Evolutionary conservation across 2,888 invertebrate genomes (phyloP).

Genomic region (Meteorus cinctellus): DNA sequence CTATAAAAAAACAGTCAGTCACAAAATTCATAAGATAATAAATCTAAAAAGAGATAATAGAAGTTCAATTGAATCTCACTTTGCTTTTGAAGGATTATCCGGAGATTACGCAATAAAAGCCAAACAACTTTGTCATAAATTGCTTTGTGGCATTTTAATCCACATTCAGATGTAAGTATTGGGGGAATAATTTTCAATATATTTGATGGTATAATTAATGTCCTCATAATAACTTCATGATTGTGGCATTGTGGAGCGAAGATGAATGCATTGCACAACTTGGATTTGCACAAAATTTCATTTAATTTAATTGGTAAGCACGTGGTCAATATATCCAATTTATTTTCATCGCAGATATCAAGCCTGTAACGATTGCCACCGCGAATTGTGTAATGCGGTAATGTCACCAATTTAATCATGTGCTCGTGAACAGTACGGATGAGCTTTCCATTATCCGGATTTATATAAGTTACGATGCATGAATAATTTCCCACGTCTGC

Average conservation of each 20-base stretch:
- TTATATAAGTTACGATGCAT: slow-evolving; percentile 60
- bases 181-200: slow-evolving; percentile 57
- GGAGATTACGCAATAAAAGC: slow-evolving; percentile 59
- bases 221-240: slow-evolving; percentile 53
- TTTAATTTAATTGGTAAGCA: slow-evolving; percentile 61
- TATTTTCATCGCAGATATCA: slow-evolving; percentile 59
- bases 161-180: slow-evolving; percentile 56
- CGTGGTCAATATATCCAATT: slow-evolving; percentile 57
- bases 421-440: slow-evolving; percentile 58
- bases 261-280: slow-evolving; percentile 59
- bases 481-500: slow-evolving; percentile 64
- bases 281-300: slow-evolving; percentile 59
- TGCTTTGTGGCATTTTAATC: slow-evolving; percentile 60
- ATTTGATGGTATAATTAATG: slow-evolving; percentile 54
- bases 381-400: slow-evolving; percentile 61
- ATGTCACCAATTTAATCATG: slow-evolving; percentile 60
- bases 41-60: slow-evolving; percentile 2
- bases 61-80: slow-evolving; percentile 55
- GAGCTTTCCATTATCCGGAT: slow-evolving; percentile 62
- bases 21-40: not conserved
- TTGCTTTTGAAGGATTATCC: slow-evolving; percentile 56
- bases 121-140: slow-evolving; percentile 61
- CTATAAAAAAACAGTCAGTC: slow-evolving; percentile 62
- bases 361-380: slow-evolving; percentile 61
- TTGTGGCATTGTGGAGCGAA: slow-evolving; percentile 60